A percentile compares a stretch with the other conserved stretches of the same genome.
Conservation (phyloP, 2,888 invertebrate genomes). For the Sphinx pinastri region DNA sequence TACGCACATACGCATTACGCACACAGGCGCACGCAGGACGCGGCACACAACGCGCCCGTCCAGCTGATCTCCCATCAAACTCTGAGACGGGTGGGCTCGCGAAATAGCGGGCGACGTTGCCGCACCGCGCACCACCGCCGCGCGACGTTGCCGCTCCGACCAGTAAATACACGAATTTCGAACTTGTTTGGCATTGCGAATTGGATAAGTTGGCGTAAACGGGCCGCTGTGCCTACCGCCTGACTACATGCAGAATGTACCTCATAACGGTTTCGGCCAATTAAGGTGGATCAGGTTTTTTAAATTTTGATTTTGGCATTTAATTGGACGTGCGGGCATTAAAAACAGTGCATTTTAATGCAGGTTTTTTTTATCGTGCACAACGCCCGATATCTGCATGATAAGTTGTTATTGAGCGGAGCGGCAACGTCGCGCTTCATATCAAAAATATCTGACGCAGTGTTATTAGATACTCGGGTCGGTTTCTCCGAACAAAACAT, state of each 20-base stretch:
- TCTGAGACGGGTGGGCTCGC: conserved; percentile 52
- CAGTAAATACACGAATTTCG: conserved; percentile 62
- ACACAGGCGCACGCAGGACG: conserved; percentile 9
- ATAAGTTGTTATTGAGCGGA: conserved; percentile 8
- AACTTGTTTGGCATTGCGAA: conserved; percentile 67
- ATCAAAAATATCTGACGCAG: conserved; percentile 21
- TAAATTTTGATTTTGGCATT: conserved; percentile 37
- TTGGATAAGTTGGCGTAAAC: conserved; percentile 50
- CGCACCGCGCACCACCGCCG: conserved; percentile 38
- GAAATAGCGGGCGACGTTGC: conserved; percentile 58
- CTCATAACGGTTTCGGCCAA: conserved; percentile 39
- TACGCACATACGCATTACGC: conserved; percentile 11
- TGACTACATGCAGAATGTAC: conserved; percentile 16
- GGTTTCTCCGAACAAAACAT: conserved; percentile 15
- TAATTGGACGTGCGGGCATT: conserved; percentile 36
- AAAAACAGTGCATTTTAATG: conserved; percentile 27
- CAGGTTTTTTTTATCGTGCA: conserved; percentile 24
- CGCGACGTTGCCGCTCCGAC: conserved; percentile 58
- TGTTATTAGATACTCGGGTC: conserved; percentile 16
- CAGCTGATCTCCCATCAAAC: conserved; percentile 52
- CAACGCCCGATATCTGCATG: conserved; percentile 21
- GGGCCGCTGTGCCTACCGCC: conserved; percentile 24
- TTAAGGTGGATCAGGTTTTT: conserved; percentile 40
- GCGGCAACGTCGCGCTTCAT: conserved; percentile 27
- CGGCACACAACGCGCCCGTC: conserved; percentile 13